phyloP scores from a whole-genome alignment of 2,113 vertebrate species.

The Erythrocercus mccallii region DNA sequence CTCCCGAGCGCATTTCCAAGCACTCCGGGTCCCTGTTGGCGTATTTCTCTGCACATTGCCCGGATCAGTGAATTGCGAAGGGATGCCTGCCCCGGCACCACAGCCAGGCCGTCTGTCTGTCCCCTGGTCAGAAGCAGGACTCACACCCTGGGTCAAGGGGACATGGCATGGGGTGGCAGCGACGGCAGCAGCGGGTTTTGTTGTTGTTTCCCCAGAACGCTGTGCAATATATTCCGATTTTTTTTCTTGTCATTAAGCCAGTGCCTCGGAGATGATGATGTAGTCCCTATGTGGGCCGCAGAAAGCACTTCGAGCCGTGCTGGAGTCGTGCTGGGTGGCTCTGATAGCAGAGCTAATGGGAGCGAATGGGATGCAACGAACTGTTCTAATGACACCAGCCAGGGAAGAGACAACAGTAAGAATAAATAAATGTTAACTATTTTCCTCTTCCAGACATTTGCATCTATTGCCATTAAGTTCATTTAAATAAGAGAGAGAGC shows the following conservation, averaged over 20 bases:
- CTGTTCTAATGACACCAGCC: conserved; percentile 93
- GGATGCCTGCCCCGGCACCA: background rate
- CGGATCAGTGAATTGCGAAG: conserved; percentile 15
- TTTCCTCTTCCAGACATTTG: conserved; percentile 88
- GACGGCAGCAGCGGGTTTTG: background rate
- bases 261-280: conserved; percentile 91
- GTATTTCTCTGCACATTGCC: conserved; percentile 9
- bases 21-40: background rate
- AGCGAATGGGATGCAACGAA: conserved; percentile 90
- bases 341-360: conserved; percentile 95
- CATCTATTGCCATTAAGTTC: conserved; percentile 91
- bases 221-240: conserved; percentile 84
- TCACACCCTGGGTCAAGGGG: accelerated
- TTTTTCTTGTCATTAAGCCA: conserved; percentile 89
- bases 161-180: background rate
- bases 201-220: conserved; percentile 62
- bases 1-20: background rate
- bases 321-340: conserved; percentile 91
- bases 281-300: conserved; percentile 89
- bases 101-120: background rate
- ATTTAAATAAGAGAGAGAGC: conserved; percentile 83
- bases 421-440: conserved; percentile 98
- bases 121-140: accelerated
- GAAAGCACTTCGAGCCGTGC: conserved; percentile 90
- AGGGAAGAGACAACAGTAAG: conserved; percentile 92